Evolutionary conservation across 2,797 vertebrate species (phyloP), one percentile per base, ranked within the genome.

Genomic region (Enteromius afrohamiltoni): DNA sequence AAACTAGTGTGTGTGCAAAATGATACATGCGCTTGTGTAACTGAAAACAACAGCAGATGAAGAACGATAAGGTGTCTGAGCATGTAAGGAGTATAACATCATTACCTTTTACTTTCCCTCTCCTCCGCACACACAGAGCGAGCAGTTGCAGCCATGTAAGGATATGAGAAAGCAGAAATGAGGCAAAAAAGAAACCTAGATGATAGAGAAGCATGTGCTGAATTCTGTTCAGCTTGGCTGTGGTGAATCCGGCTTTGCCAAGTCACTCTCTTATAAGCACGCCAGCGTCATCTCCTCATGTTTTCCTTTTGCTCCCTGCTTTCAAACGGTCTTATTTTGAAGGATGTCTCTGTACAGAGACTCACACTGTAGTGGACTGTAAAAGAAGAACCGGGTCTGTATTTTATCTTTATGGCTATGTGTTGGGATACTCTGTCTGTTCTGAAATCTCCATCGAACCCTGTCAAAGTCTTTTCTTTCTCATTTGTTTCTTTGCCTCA

Each of bases 211-310:
- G 71, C 42, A 55, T 67, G 45, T 65, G 58, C 21, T 29, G 80
- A 75, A 45, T 76, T 76, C 3, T 69, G 16, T 45, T 74, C n/a
- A 58, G 60, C 55, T 70, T 71, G 64, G 76, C 78, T 58, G 47
- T 42, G 49, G 58, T 75, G 60, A 45, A 58, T 37, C 14, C 3
- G 51, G 21, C 70, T 58, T 40, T 60, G 71, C 80, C 71, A 82
- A 67, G 70, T 74, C 47, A 6, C 17, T 68, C 62, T 83, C 17
- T 83, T 67, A 81, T 14, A 76, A 67, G 11, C 71, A 29, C n/a
- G 73, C 80, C 80, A 83, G 77, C 71, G 11, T 58, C 11, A 47
- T 68, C 75, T 74, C 75, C 77, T 34, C 82, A 16, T n/a, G 75
- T 34, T 64, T 81, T 34, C 42, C 49, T 80, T 77, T 71, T 8